Conservation (phyloP, 2,113 vertebrate genomes). For the Megaleporinus macrocephalus region DNA sequence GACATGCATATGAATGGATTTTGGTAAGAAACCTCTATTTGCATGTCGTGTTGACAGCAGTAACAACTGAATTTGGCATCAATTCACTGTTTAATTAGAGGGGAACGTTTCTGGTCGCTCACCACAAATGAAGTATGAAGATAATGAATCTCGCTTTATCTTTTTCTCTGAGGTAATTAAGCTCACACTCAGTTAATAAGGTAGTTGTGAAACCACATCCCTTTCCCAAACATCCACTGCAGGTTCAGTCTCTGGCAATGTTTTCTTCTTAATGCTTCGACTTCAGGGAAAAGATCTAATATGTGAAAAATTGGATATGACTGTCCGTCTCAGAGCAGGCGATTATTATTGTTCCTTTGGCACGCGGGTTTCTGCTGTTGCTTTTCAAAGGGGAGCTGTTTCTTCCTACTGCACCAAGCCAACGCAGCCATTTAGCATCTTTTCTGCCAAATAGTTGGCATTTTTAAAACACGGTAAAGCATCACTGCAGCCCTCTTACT, state of each 20-base stretch:
- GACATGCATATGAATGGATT: too few relatives aligned
- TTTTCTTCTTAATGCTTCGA: too few relatives aligned
- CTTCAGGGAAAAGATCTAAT: too few relatives aligned
- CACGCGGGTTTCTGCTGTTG: neutral
- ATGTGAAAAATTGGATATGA: too few relatives aligned
- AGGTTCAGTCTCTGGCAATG: neutral
- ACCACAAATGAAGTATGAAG: neutral
- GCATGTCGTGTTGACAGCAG: neutral
- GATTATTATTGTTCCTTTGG: neutral
- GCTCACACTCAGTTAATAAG: neutral
- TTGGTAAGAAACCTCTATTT: too few relatives aligned
- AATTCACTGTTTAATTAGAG: neutral
- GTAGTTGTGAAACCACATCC: neutral
- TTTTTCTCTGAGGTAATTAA: neutral
- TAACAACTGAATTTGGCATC: neutral
- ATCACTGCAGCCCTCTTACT: conserved; percentile 9
- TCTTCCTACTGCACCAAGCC: neutral
- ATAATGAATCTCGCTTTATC: neutral
- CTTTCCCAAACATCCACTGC: neutral
- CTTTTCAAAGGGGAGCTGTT: neutral
- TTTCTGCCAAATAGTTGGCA: conserved; percentile 26
- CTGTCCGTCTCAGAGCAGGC: neutral
- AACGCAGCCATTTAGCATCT: neutral
- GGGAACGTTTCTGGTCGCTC: too few relatives aligned
- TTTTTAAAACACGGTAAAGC: conserved; percentile 8